These are phyloP conservation scores for Habropoda laboriosa DNA, from an alignment of 1,140 invertebrate genomes.

Conservation along the genomic window DNA sequence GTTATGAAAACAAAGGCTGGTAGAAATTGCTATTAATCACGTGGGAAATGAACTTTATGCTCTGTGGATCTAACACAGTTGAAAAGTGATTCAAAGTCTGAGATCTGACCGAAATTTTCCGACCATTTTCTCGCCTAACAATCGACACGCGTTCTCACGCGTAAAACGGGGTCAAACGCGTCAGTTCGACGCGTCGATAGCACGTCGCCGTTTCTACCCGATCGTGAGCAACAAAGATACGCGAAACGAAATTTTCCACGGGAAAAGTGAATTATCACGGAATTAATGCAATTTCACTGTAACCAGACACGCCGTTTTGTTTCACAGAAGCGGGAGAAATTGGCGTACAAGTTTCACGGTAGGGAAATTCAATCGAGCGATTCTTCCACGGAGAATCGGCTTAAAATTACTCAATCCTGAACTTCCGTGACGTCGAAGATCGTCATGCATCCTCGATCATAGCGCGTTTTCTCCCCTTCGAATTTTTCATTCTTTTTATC, in stretches of 20 bases:
- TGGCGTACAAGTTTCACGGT: too few relatives aligned
- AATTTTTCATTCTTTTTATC: too few relatives aligned
- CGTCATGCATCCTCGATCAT: neutral
- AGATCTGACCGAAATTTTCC: neutral
- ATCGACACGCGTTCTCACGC: neutral
- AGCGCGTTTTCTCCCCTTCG: too few relatives aligned
- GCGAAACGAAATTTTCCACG: constrained; percentile 12
- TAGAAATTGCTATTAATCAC: neutral
- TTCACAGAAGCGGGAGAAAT: too few relatives aligned
- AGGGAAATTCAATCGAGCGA: too few relatives aligned
- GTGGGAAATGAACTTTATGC: neutral
- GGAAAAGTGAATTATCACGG: neutral
- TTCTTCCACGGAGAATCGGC: neutral
- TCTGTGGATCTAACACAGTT: too few relatives aligned
- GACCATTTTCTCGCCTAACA: neutral
- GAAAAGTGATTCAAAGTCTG: too few relatives aligned
- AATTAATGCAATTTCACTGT: neutral
- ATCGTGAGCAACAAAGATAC: neutral
- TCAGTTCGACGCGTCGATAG: neutral
- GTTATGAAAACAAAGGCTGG: neutral
- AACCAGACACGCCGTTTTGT: too few relatives aligned
- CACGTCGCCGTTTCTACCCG: neutral
- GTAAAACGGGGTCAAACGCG: neutral
- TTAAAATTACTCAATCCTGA: neutral
- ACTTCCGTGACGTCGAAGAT: neutral